These are phyloP conservation scores for Drosophila koepferae DNA, from an alignment of 2,888 invertebrate genomes.

Conservation along the genomic window DNA sequence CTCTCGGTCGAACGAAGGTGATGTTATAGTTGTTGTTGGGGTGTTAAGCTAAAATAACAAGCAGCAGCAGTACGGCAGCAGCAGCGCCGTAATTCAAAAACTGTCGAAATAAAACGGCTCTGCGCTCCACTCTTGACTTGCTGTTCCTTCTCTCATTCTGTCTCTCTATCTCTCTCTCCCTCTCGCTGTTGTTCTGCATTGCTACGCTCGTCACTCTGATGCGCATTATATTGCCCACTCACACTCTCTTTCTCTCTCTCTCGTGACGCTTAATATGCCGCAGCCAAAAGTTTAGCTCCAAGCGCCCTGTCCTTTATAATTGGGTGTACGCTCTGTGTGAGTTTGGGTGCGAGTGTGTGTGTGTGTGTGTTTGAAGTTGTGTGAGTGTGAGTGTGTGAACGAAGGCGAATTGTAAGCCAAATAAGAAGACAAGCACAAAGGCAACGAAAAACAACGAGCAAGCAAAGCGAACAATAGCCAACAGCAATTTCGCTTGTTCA, in stretches of 20 bases:
- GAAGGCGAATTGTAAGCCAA: constrained; percentile 44
- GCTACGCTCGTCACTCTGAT: constrained; percentile 31
- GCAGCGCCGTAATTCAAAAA: constrained; percentile 67
- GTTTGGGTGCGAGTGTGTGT: constrained; percentile 12
- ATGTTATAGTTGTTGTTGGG: constrained; percentile 50
- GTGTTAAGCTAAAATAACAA: constrained; percentile 65
- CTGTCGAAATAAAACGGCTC: constrained; percentile 78
- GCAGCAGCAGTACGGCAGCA: constrained; percentile 30
- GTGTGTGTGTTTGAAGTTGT: constrained; percentile 16
- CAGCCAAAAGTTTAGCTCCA: constrained; percentile 63
- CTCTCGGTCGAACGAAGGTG: constrained; percentile 66
- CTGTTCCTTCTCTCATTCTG: constrained; percentile 3
- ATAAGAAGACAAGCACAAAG: constrained; percentile 25
- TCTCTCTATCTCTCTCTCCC: constrained; percentile 13
- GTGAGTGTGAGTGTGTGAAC: constrained; percentile 21
- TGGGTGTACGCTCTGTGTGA: constrained; percentile 19
- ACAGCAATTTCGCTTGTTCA: background rate
- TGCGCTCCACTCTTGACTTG: constrained; percentile 55
- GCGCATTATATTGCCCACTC: constrained; percentile 18
- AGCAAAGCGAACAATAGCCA: constrained; percentile 18
- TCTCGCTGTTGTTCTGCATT: constrained; percentile 13
- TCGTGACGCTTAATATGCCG: constrained; percentile 53
- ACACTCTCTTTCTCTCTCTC: constrained; percentile 32
- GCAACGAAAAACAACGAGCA: constrained; percentile 25
- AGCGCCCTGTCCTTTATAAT: constrained; percentile 67